Base-by-base conservation (phyloP, 2,113 vertebrate species). In the Sylvilagus bachmani region DNA sequence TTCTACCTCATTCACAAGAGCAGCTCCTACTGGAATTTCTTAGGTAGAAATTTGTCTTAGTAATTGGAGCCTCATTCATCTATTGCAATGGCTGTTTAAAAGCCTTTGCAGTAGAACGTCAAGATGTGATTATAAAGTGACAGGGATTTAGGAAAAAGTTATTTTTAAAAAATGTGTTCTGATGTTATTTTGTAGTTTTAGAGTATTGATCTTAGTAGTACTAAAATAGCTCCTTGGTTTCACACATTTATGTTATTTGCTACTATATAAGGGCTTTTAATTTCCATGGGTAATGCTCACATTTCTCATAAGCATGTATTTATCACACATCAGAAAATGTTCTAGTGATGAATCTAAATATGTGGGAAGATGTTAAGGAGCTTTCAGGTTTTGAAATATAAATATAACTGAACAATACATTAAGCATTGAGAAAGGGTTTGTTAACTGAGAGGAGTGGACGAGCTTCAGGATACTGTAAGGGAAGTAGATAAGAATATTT, bases 91-190 rank as follows among this genome's bases (percentile, higher is more conserved):
- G 84, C 80, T 64, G 66, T 74, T 53, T 79, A 93, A 87, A 87
- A 91, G 55, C 25, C 31, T 94, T 94, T 33, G n/a, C 16, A 86
- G 61, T 33, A 89, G 11, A 91, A 92, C 61, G 27, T 89, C 70
- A 90, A 84, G n/a, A 74, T 91, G 71, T 80, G 6, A 78, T 92
- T 92, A 80, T 83, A 79, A 85, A 86, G 70, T 89, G 49, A 91
- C 31, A 31, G 22, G 17, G 49, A 80, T 91, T 80, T 95, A 82
- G 64, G 58, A 31, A 51, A 74, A 91, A 95, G 89, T 58, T 29
- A 81, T 51, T 64, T 93, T 74, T 64, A 29, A 51, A 90, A 92
- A 78, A 77, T 61, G 62, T 36, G 31, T 84, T 79, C 92, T 91
- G 49, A 58, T 91, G 58, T 17, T 31, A 58, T 86, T 86, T 92